Percentiles rank a stretch among this genome's conserved stretches.
Evolutionary conservation across 2,888 invertebrate species (phyloP).

Genomic region (Nezara viridula): DNA sequence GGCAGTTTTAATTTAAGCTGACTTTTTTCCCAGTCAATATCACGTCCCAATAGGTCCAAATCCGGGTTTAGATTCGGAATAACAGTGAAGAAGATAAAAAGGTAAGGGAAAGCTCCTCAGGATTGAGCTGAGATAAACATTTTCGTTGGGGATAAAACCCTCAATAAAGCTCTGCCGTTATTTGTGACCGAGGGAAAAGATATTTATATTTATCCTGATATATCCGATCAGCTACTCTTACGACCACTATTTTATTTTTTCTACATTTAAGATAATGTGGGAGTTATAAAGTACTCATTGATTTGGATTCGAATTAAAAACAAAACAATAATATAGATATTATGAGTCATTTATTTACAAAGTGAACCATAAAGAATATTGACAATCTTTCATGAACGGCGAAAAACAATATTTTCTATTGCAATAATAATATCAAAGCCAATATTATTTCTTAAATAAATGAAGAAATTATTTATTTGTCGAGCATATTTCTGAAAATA

Average conservation of each 20-base stretch:
- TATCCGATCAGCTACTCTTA: neutral
- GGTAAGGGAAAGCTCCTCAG: neutral
- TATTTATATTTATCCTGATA: slow-evolving; percentile 25
- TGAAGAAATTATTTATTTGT: too few relatives aligned
- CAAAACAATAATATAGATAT: too few relatives aligned
- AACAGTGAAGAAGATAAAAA: slow-evolving; percentile 21
- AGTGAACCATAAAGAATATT: too few relatives aligned
- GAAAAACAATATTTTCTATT: too few relatives aligned
- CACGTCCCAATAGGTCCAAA: slow-evolving; percentile 30
- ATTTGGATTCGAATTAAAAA: too few relatives aligned
- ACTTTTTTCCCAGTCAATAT: slow-evolving; percentile 35
- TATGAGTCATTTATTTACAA: too few relatives aligned
- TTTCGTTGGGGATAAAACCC: neutral
- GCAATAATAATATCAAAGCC: too few relatives aligned
- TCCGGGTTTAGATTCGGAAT: slow-evolving; percentile 22
- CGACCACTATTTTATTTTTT: neutral
- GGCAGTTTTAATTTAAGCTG: slow-evolving; percentile 51
- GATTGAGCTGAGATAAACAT: slow-evolving; percentile 34
- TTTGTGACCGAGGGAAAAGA: neutral
- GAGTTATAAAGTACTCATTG: neutral
- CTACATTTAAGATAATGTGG: neutral
- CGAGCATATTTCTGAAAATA: too few relatives aligned
- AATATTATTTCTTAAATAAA: too few relatives aligned
- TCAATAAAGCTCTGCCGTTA: slow-evolving; percentile 9
- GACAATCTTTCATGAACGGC: too few relatives aligned